Evolutionary conservation across 2,797 vertebrate genomes (phyloP).

Genomic region (Argyrosomus regius): DNA sequence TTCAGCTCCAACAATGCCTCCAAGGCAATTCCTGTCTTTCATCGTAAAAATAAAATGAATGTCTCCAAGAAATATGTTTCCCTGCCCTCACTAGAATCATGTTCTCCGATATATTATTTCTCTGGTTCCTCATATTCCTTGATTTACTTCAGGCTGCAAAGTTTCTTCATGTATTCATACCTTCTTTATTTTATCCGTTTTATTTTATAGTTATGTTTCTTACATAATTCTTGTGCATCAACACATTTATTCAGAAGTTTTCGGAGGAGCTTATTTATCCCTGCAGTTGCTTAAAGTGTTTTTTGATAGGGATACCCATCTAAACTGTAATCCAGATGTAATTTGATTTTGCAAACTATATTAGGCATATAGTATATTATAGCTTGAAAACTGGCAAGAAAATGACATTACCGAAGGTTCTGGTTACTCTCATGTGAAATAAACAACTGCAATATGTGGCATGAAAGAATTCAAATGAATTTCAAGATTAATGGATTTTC

Average conservation of each 20-base stretch:
- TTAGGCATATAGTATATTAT: background rate
- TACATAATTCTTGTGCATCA: background rate
- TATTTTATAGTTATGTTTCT: background rate
- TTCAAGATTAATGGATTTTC: background rate
- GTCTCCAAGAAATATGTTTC: constrained; percentile 46
- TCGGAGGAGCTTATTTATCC: background rate
- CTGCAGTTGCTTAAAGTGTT: background rate
- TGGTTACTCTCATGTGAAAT: background rate
- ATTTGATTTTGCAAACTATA: background rate
- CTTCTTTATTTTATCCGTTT: constrained; percentile 4
- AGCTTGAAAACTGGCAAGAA: background rate
- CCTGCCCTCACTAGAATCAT: constrained; percentile 27
- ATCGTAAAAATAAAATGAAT: constrained; percentile 58
- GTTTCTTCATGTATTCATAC: constrained; percentile 22
- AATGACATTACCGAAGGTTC: background rate
- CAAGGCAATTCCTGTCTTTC: constrained; percentile 50
- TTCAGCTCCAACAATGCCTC: constrained; percentile 42
- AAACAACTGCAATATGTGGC: background rate
- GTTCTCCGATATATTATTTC: constrained; percentile 41
- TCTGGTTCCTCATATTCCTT: constrained; percentile 39
- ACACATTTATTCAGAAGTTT: background rate
- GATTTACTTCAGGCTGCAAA: constrained; percentile 31
- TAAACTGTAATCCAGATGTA: background rate
- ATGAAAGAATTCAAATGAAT: background rate
- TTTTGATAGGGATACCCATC: background rate